Evolutionary conservation across 1,140 invertebrate genomes (phyloP), one percentile per base, ranked within the genome.

Genomic region (Globodera ellingtonae): DNA sequence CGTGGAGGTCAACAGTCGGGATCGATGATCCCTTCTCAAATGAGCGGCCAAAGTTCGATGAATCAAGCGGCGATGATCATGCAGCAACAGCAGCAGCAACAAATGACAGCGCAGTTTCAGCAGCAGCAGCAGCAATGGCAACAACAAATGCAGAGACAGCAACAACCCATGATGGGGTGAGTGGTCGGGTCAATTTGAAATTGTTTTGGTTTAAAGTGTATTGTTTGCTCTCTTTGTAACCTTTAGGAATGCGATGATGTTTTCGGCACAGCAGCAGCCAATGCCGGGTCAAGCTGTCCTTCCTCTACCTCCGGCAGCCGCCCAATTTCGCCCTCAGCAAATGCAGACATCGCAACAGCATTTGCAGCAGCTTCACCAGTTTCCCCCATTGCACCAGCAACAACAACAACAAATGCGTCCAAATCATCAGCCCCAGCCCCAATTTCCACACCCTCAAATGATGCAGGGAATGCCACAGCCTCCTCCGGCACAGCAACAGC

Each of bases 401-500:
- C 56, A 62, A 62, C 56, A 62, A 62, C 24, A 24, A 24, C 52
- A 9, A 15, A 62, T 62, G 56, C 56, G 56, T 62, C 56, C 56
- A 18, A 62, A 62, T 18, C 56, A 62, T 62, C 56, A 10, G 13
- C 18, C 56, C 0, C 56, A 10, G 13, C 18, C 56, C 6, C 56
- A 62, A 62, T 62, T 62, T 62, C 18, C 56, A 18, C 56, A 62
- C 18, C 1, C 56, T 5, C 67, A 70, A 70, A 70, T 70, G 67
- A 35, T 47, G 67, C 24, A 44, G 24, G 67, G 67, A 35, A 35
- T 44, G 67, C 24, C 24, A 18, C 67, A 70, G 67, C 24, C 24
- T 5, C 21, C 35, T 24, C 67, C 46, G 67, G 46, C 62, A 48
- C 73, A 75, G 48, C 75, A 77, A 66, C 74, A 75, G n/a, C 75